Base-by-base conservation (phyloP, 2,113 vertebrate species). In the Engraulis encrasicolus region DNA sequence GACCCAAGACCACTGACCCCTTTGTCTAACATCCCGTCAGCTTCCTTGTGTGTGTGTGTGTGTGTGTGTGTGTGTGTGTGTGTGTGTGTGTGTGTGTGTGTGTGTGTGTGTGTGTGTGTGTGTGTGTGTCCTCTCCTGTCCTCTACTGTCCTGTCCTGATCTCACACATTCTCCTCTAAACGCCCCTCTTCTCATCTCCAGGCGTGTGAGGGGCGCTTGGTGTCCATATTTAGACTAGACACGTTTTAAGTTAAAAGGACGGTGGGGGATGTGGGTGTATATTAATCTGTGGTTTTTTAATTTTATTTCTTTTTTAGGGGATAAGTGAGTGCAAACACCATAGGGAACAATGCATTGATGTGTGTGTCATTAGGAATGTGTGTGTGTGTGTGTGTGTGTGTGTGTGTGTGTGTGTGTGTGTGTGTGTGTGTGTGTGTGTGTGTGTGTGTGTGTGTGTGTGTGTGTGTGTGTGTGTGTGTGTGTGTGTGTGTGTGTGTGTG, bases 151-250 rank as follows among this genome's bases (percentile, higher is more conserved):
- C 58, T 81, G 86, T 78, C 27, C 79, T 80, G 54, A 17, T 23
- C 78, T 49, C 50, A 84, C 54, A 54, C 79, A 20, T 37, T 37
- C 66, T 85, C 54, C 77, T 82, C 80, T 19, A 36, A 50, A 74
- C 49, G 61, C 79, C 50, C 77, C 84, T 84, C 82, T 31, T 15
- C 48, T 83, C 81, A 79, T 52, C 66, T 74, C 82, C 6, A 14
- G 40, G 58, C 80, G 4, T 34, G 37, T 78, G 81, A 74, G 52
- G 79, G 45, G 54, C 31, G 6, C 71, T 78, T 58, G 0, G 17
- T 27, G 81, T 50, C 71, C 74, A 15, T 81, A 83, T 85, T 83
- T 83, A 85, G 85, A 82, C n/a, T n/a, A n/a, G 66, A 17, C 38
- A 19, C 27, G 11, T 12, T 14, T 74, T n/a, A n/a, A 17, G 12